Percentiles rank a stretch among this genome's conserved stretches.
These are phyloP conservation scores for Neodon shergylaensis DNA, from an alignment of 2,113 vertebrate genomes.

Conservation along the genomic window DNA sequence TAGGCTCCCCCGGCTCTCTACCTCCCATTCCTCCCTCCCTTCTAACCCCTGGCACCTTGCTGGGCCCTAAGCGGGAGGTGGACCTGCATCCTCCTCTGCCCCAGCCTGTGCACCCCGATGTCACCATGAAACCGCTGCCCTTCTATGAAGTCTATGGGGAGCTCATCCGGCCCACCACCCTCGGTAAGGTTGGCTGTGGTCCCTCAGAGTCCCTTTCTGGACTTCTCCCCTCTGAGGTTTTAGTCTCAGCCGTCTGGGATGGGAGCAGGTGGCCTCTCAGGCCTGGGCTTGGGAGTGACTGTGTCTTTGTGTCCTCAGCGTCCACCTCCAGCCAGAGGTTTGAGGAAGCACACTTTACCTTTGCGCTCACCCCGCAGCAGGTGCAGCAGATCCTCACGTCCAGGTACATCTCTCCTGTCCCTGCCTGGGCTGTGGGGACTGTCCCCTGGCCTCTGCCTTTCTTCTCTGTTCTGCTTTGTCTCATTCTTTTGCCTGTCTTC, in stretches of 20 bases:
- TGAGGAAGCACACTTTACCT: slow-evolving; percentile 87
- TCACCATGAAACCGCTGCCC: slow-evolving; percentile 86
- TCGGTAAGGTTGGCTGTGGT: slow-evolving; percentile 78
- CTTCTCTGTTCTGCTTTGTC: neutral
- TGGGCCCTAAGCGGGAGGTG: slow-evolving; percentile 83
- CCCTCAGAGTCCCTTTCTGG: neutral
- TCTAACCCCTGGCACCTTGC: slow-evolving; percentile 77
- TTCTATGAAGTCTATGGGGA: slow-evolving; percentile 87
- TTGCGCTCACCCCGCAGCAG: slow-evolving; percentile 87
- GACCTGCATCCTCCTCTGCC: slow-evolving; percentile 80
- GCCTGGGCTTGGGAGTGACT: neutral
- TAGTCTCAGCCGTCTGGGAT: neutral
- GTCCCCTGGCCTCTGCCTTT: neutral
- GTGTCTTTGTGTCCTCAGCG: slow-evolving; percentile 71
- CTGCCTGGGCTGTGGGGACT: neutral
- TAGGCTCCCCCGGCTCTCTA: slow-evolving; percentile 61
- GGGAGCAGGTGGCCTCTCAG: neutral
- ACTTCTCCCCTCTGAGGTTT: neutral
- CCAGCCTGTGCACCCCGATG: slow-evolving; percentile 86
- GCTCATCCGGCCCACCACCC: slow-evolving; percentile 85
- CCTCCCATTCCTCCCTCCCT: slow-evolving; percentile 65
- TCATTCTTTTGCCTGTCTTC: neutral
- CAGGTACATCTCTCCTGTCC: slow-evolving; percentile 71
- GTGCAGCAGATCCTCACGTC: slow-evolving; percentile 87
- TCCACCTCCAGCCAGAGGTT: slow-evolving; percentile 85